Conservation (phyloP, 2,113 vertebrate species). For the Nesospiza acunhae region DNA sequence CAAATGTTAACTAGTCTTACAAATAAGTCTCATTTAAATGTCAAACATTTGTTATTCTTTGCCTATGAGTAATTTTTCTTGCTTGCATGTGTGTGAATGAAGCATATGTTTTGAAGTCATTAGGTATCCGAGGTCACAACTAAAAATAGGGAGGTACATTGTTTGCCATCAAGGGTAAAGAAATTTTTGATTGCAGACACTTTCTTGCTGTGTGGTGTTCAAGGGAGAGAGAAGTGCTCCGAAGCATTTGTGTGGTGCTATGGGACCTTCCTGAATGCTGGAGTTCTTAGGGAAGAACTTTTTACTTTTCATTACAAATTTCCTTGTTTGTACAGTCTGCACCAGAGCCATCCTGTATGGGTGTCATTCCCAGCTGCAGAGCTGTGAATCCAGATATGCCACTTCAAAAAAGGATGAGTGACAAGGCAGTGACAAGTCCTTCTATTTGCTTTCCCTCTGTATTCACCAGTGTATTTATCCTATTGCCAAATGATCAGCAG, state of each 20-base stretch:
- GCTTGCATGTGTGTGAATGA: slow-evolving; percentile 29
- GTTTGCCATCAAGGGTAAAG: not conserved
- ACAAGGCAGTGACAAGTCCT: not conserved
- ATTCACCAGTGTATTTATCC: not conserved
- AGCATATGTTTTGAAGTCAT: slow-evolving; percentile 14
- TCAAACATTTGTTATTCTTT: slow-evolving; percentile 50
- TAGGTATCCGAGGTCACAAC: not conserved
- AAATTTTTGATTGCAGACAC: not conserved
- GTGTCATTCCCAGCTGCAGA: not conserved
- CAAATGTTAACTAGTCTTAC: slow-evolving; percentile 35
- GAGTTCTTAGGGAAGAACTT: not conserved
- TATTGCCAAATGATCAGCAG: not conserved
- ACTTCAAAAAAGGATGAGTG: not conserved
- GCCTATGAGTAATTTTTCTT: slow-evolving; percentile 32
- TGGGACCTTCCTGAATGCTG: not conserved
- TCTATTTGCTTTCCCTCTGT: not conserved
- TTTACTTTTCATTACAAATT: not conserved
- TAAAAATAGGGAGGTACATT: slow-evolving; percentile 17
- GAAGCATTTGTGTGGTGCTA: rapidly evolving
- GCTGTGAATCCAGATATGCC: not conserved
- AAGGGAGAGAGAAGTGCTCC: not conserved
- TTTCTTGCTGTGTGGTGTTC: not conserved
- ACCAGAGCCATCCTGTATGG: not conserved
- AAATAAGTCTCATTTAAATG: slow-evolving; percentile 49
- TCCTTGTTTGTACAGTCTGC: not conserved